Evolutionary conservation across 2,797 vertebrate species (phyloP).

Genomic region (Columba guinea): DNA sequence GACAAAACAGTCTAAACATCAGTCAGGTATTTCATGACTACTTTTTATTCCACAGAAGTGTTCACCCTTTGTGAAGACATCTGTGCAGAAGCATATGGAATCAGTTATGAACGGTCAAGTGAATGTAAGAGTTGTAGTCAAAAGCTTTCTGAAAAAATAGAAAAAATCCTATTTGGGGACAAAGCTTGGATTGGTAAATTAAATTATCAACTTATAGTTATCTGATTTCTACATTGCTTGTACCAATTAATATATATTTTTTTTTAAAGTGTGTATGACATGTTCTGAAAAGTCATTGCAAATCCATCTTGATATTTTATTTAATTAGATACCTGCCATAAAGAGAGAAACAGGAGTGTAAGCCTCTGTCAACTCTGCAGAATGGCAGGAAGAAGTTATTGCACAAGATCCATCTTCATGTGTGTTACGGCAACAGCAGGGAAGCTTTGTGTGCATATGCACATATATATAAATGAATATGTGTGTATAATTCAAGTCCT

Average conservation of each 20-base stretch:
- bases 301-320: not conserved
- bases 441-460: fast-evolving
- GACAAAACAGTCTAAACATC: not conserved
- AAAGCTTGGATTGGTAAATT: not conserved
- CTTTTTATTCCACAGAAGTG: not conserved
- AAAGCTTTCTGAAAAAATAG: not conserved
- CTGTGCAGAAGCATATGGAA: not conserved
- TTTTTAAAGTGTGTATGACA: not conserved
- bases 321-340: not conserved
- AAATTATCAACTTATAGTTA: not conserved
- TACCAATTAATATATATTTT: not conserved
- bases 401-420: not conserved
- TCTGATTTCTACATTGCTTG: not conserved
- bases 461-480: no score
- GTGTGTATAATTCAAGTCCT: not conserved
- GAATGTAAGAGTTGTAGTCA: not conserved
- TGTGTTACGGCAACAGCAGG: not conserved
- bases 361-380: not conserved
- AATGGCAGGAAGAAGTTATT: not conserved
- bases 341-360: not conserved
- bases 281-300: not conserved
- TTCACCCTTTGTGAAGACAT: not conserved
- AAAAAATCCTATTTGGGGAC: not conserved
- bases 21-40: not conserved
- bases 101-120: not conserved